Evolutionary conservation across 2,797 vertebrate genomes (phyloP).

Genomic region (Ptychobarbus kaznakovi): DNA sequence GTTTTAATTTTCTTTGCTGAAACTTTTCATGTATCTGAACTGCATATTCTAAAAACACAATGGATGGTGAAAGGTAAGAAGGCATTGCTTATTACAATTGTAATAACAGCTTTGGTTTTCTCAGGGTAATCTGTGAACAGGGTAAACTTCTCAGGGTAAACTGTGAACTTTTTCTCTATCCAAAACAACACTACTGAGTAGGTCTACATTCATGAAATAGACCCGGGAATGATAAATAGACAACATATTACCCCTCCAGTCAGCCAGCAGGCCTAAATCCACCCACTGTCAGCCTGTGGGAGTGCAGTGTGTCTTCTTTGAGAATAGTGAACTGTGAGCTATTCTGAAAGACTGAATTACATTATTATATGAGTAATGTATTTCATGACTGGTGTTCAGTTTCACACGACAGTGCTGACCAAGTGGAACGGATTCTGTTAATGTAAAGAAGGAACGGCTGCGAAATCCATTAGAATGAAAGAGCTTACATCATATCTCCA

Average conservation of each 20-base stretch:
- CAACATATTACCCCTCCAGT: not conserved
- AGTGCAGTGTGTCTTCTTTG: not conserved
- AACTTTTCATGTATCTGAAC: not conserved
- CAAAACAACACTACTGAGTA: constrained; percentile 5
- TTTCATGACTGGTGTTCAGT: constrained; percentile 5
- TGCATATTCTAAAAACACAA: constrained; percentile 31
- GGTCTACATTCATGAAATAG: constrained; percentile 23
- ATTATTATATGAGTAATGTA: constrained; percentile 15
- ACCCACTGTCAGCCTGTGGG: constrained; percentile 10
- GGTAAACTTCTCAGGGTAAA: constrained; percentile 12
- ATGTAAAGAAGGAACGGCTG: constrained; percentile 15
- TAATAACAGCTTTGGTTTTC: constrained; percentile 32
- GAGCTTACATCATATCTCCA: not conserved
- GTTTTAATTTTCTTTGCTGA: not conserved
- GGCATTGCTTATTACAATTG: constrained; percentile 8
- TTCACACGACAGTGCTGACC: constrained; percentile 14
- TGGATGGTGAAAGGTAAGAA: constrained; percentile 18
- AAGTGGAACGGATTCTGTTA: constrained; percentile 8
- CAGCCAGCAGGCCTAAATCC: constrained; percentile 35
- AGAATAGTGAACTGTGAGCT: not conserved
- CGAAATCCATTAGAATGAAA: constrained; percentile 38
- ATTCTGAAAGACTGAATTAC: not conserved
- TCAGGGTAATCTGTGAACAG: constrained; percentile 38
- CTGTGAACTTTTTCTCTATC: constrained; percentile 34
- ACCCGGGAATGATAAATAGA: constrained; percentile 47